Evolutionary conservation across 2,113 vertebrate genomes (phyloP).

Genomic region (Lethenteron reissneri): DNA sequence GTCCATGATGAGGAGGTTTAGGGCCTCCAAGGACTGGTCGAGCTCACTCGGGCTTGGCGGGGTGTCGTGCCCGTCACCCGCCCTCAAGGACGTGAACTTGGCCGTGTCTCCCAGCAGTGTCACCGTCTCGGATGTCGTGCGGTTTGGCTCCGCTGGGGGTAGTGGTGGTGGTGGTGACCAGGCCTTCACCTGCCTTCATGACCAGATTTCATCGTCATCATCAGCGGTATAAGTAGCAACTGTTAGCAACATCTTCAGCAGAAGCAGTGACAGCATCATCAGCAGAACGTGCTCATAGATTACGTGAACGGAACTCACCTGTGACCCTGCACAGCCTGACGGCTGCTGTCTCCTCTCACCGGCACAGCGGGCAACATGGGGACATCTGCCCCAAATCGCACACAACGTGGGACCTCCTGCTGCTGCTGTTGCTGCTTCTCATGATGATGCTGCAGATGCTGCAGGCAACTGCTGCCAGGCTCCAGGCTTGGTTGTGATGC

Average conservation of each 20-base stretch:
- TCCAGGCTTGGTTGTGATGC: background rate
- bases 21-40: constrained; percentile 72
- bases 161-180: background rate
- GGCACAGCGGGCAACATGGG: background rate
- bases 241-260: too few relatives aligned
- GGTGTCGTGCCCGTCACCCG: background rate
- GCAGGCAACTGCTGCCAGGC: background rate
- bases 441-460: background rate
- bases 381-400: background rate
- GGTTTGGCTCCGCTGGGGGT: too few relatives aligned
- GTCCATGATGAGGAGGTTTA: constrained; percentile 85
- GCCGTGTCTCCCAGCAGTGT: background rate
- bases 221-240: too few relatives aligned
- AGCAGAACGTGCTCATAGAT: too few relatives aligned
- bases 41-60: constrained; percentile 42
- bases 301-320: too few relatives aligned
- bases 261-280: too few relatives aligned
- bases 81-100: background rate
- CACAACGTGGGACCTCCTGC: background rate
- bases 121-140: background rate
- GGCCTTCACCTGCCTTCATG: background rate
- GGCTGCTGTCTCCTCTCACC: background rate
- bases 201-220: background rate
- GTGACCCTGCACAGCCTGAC: background rate
- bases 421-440: background rate